phyloP scores from a whole-genome alignment of 1,140 invertebrate genomes.

The Zaprionus vittiger region DNA sequence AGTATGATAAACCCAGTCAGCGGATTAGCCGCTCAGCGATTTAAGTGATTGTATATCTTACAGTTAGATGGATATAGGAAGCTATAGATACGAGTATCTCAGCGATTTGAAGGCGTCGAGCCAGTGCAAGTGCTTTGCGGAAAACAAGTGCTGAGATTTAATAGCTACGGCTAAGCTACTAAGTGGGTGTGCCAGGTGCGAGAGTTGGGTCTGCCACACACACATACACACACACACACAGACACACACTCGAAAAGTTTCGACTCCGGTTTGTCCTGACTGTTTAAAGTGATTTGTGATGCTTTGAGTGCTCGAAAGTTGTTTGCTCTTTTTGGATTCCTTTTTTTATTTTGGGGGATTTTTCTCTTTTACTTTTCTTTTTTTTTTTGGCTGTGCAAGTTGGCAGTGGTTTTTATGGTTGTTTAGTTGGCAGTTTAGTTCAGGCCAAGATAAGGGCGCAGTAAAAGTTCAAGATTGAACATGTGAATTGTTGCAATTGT shows the following conservation, averaged over 20 bases:
- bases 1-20: constrained; percentile 51
- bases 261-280: constrained; percentile 64
- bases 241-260: constrained; percentile 23
- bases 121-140: constrained; percentile 7
- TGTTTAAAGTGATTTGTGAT: constrained; percentile 81
- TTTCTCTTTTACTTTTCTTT: constrained; percentile 4
- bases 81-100: not conserved
- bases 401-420: constrained; percentile 71
- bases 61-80: constrained; percentile 67
- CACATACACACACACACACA: not conserved
- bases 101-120: no score
- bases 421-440: constrained; percentile 61
- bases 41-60: constrained; percentile 82
- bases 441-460: constrained; percentile 37
- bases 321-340: constrained; percentile 43
- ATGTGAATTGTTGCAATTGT: constrained; percentile 57
- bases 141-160: constrained; percentile 72
- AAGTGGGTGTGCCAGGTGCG: constrained; percentile 43
- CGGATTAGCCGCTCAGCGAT: constrained; percentile 80
- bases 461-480: constrained; percentile 50
- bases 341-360: constrained; percentile 15
- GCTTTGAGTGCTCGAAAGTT: constrained; percentile 73
- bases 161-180: constrained; percentile 66
- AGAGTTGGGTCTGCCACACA: constrained; percentile 11
- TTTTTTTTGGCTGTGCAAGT: constrained; percentile 43